These are phyloP conservation scores for Oppia nitens DNA, from an alignment of 1,140 invertebrate genomes.

Conservation along the genomic window DNA sequence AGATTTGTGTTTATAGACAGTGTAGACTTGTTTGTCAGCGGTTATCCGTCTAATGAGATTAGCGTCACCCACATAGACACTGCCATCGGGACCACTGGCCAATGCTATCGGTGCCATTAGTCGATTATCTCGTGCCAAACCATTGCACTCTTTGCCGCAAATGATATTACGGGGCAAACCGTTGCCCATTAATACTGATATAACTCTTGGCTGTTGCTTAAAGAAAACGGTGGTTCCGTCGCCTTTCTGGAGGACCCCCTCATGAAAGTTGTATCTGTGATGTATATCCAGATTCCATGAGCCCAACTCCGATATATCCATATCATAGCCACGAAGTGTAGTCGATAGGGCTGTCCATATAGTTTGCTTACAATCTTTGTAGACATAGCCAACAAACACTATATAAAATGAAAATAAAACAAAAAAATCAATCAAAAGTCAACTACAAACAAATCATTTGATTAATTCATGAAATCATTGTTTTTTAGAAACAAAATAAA, in stretches of 20 bases:
- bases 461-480: too few species aligned
- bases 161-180: slow-evolving; percentile 52
- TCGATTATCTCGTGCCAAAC: slow-evolving; percentile 25
- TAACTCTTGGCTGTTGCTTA: slow-evolving; percentile 42
- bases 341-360: slow-evolving; percentile 88
- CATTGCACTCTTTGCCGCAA: slow-evolving; percentile 55
- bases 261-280: slow-evolving; percentile 94
- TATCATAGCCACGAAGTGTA: slow-evolving; percentile 81
- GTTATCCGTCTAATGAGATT: slow-evolving; percentile 84
- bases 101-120: slow-evolving; percentile 80
- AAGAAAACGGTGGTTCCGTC: slow-evolving; percentile 84
- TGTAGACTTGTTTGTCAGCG: slow-evolving; percentile 33
- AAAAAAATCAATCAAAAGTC: not conserved
- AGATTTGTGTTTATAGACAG: slow-evolving; percentile 25
- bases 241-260: slow-evolving; percentile 86
- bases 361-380: slow-evolving; percentile 58
- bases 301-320: slow-evolving; percentile 88
- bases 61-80: slow-evolving; percentile 90
- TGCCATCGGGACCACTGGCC: slow-evolving; percentile 83
- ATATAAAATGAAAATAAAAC: not conserved
- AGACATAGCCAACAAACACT: slow-evolving; percentile 75
- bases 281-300: slow-evolving; percentile 95
- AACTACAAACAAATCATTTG: too few species aligned
- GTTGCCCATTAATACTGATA: slow-evolving; percentile 81
- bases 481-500: too few species aligned